These are phyloP conservation scores for Agriopis marginaria DNA, from an alignment of 2,888 invertebrate species.

Conservation along the genomic window DNA sequence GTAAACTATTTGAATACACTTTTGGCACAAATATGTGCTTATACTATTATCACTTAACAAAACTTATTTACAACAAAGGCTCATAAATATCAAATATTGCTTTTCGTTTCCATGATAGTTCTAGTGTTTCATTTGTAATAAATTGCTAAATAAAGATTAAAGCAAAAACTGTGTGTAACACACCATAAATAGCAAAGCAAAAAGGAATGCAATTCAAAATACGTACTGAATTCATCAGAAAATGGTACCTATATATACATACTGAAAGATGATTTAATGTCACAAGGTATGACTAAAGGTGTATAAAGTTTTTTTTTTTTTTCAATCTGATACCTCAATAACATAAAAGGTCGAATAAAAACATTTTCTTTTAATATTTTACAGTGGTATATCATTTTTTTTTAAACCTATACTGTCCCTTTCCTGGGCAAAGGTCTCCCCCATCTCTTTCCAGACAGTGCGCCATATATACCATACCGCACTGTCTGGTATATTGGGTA, in stretches of 20 bases:
- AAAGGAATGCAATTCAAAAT: constrained; percentile 75
- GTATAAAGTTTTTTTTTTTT: too few relatives aligned
- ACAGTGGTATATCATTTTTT: too few relatives aligned
- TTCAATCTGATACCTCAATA: too few relatives aligned
- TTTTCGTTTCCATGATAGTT: constrained; percentile 60
- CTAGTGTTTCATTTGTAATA: constrained; percentile 30
- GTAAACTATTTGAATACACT: constrained; percentile 46
- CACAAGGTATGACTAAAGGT: neutral
- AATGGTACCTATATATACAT: constrained; percentile 2
- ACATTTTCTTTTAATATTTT: neutral
- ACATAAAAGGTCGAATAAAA: too few relatives aligned
- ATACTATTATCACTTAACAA: constrained; percentile 57
- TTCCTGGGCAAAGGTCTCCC: too few relatives aligned
- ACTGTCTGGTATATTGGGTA: too few relatives aligned
- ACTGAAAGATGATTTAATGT: neutral
- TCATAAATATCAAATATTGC: constrained; percentile 75
- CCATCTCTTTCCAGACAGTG: too few relatives aligned
- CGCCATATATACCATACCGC: too few relatives aligned
- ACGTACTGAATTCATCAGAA: constrained; percentile 38
- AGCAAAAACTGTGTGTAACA: constrained; percentile 61
- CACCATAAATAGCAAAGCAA: constrained; percentile 66
- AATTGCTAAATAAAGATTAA: constrained; percentile 41
- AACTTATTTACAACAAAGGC: constrained; percentile 71
- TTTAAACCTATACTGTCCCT: too few relatives aligned
- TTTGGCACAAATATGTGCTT: constrained; percentile 80